Conservation (phyloP, 2,888 invertebrate species). For the Rhamphomyia laevipes region DNA sequence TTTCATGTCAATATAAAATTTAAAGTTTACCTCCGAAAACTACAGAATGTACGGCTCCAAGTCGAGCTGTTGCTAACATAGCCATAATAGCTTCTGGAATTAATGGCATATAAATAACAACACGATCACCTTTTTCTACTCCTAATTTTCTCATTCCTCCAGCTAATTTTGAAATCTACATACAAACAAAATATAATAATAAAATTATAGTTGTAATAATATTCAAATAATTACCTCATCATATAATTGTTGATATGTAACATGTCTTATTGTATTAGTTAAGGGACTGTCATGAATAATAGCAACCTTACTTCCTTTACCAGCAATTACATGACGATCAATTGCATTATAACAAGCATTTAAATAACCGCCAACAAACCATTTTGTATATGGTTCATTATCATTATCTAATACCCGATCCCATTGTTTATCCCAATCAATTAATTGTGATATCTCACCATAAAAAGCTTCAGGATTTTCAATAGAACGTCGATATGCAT, state of each 20-base stretch:
- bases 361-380: constrained; percentile 78
- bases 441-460: constrained; percentile 59
- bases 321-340: constrained; percentile 75
- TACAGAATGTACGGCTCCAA: constrained; percentile 88
- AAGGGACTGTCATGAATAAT: constrained; percentile 86
- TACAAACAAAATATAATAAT: neutral
- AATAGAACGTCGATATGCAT: constrained; percentile 54
- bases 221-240: constrained; percentile 54
- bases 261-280: constrained; percentile 60
- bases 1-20: no score
- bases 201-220: no score
- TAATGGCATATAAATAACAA: constrained; percentile 90
- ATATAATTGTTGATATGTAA: constrained; percentile 70
- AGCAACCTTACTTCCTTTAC: constrained; percentile 66
- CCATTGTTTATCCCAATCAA: constrained; percentile 81
- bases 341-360: constrained; percentile 90
- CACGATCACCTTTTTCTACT: constrained; percentile 69
- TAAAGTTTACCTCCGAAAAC: constrained; percentile 86
- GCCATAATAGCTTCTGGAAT: constrained; percentile 83
- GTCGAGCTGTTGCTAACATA: constrained; percentile 75
- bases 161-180: constrained; percentile 48
- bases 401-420: constrained; percentile 70
- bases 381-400: constrained; percentile 78
- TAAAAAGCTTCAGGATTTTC: constrained; percentile 75
- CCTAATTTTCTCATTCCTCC: constrained; percentile 68